Conservation (phyloP, 1,140 invertebrate species). For the Drosophila takahashii region DNA sequence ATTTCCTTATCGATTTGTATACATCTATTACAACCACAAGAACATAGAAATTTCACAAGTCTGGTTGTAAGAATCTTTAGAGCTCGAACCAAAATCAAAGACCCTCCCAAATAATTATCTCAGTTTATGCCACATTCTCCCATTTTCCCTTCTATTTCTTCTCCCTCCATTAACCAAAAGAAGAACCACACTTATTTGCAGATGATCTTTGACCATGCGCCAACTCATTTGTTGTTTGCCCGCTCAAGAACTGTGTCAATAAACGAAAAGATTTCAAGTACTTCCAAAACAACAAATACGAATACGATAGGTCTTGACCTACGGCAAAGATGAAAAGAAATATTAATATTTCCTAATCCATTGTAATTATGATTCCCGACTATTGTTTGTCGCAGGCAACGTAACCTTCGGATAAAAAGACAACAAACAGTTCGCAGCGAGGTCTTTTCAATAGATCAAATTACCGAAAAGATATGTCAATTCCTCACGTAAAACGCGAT, state of each 20-base stretch:
- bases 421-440: conserved; percentile 32
- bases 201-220: conserved; percentile 67
- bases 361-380: conserved; percentile 77
- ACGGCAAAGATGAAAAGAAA: conserved; percentile 69
- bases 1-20: neutral
- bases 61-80: too few species aligned
- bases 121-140: conserved; percentile 31
- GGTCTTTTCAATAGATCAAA: conserved; percentile 66
- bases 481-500: conserved; percentile 67
- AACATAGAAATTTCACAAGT: neutral
- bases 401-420: conserved; percentile 59
- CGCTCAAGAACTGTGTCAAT: conserved; percentile 57
- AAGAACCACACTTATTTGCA: conserved; percentile 40
- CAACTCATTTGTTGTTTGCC: conserved; percentile 72
- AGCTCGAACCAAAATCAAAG: neutral
- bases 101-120: conserved; percentile 21
- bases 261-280: conserved; percentile 50
- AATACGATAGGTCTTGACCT: conserved; percentile 26
- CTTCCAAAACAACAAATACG: conserved; percentile 21
- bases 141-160: neutral
- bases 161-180: neutral
- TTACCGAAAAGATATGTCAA: conserved; percentile 80
- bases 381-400: conserved; percentile 72
- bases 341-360: conserved; percentile 81
- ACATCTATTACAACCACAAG: neutral